phyloP scores from a whole-genome alignment of 2,113 vertebrate species.

The Colaptes auratus region DNA sequence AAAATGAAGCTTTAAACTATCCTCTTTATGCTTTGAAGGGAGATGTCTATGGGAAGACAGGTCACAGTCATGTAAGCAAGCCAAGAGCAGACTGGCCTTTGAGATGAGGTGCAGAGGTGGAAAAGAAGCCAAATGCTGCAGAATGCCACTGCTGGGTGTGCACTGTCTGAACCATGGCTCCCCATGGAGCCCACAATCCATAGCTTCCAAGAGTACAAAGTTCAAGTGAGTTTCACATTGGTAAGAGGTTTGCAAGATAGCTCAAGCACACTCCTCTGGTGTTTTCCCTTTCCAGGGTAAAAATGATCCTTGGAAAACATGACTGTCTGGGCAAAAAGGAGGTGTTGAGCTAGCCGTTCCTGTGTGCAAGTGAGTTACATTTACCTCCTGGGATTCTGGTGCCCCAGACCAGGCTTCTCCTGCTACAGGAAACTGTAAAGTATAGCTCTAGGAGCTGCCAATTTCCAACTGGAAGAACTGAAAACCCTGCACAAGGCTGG shows the following conservation, averaged over 20 bases:
- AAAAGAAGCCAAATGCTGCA: neutral
- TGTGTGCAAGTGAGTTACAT: neutral
- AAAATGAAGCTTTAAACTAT: neutral
- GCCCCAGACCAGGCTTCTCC: neutral
- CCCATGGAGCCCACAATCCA: neutral
- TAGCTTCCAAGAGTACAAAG: neutral
- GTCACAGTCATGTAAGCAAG: neutral
- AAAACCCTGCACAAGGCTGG: neutral
- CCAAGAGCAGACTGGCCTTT: neutral
- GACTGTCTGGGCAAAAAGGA: neutral
- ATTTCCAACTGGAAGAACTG: neutral
- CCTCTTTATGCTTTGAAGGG: neutral
- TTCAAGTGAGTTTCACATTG: neutral
- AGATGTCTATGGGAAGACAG: neutral
- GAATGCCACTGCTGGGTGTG: neutral
- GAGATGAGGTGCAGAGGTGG: neutral
- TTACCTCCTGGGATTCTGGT: neutral
- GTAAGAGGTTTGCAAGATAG: neutral
- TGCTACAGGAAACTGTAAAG: neutral
- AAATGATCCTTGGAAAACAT: neutral
- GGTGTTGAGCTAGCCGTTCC: neutral
- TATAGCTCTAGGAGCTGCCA: neutral
- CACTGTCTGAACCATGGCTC: neutral
- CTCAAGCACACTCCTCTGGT: neutral
- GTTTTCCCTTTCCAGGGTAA: neutral